Percentiles rank a stretch among this genome's conserved stretches.
phyloP scores from a whole-genome alignment of 2,888 invertebrate genomes.

The Amphipyra tragopoginis region DNA sequence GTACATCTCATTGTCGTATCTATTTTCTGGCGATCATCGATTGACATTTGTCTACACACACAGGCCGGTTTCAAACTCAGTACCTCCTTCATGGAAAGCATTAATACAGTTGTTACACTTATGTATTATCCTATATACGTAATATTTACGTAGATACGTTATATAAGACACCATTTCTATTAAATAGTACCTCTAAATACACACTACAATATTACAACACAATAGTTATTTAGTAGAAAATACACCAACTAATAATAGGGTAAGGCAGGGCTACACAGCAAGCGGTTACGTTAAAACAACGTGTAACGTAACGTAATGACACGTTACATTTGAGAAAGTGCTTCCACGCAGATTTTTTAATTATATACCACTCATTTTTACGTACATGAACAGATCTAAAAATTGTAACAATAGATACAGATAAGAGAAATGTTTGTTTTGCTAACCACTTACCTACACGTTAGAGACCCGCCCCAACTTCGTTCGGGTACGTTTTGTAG shows the following conservation, averaged over 20 bases:
- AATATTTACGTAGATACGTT: background rate
- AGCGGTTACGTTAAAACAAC: constrained; percentile 28
- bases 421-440: background rate
- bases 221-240: constrained; percentile 36
- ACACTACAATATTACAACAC: constrained; percentile 15
- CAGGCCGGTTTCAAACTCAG: no score
- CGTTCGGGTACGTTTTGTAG: no score
- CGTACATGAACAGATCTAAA: constrained; percentile 16
- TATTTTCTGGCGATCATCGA: no score
- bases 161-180: background rate
- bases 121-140: background rate
- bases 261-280: constrained; percentile 13
- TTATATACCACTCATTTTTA: constrained; percentile 42
- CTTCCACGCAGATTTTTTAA: constrained; percentile 41
- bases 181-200: constrained; percentile 11
- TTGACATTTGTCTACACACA: no score
- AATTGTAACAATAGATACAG: background rate
- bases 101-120: no score
- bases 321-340: constrained; percentile 47
- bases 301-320: constrained; percentile 49
- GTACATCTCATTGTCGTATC: no score
- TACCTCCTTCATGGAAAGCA: no score
- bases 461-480: no score
- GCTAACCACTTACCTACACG: no score
- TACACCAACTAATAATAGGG: constrained; percentile 36